phyloP scores from a whole-genome alignment of 64 coral and sea anemone species.

The Trachythela sp. region DNA sequence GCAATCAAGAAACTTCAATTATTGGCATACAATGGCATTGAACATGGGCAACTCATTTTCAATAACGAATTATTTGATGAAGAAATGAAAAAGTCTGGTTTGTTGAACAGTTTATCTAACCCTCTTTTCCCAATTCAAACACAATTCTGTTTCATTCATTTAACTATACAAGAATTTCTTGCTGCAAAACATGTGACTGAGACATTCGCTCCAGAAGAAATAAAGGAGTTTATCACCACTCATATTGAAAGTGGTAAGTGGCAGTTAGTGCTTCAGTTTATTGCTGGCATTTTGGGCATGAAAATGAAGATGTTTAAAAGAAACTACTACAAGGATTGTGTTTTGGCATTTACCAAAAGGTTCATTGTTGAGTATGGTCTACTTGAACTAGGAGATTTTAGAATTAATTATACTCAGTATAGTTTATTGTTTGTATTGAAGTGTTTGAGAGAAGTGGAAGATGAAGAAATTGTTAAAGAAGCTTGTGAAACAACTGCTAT shows the following conservation, averaged over 20 bases:
- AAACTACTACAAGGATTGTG: background rate
- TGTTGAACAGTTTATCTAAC: background rate
- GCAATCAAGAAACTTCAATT: background rate
- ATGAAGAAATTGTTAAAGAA: background rate
- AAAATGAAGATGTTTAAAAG: background rate
- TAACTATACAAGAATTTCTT: background rate
- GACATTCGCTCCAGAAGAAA: background rate
- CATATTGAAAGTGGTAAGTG: background rate
- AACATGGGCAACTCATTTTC: background rate
- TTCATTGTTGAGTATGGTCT: background rate
- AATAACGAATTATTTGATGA: background rate
- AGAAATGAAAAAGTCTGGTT: background rate
- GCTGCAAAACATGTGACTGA: background rate
- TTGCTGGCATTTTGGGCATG: background rate
- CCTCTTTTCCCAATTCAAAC: background rate
- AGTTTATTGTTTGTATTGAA: too few species aligned
- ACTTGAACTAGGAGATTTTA: too few species aligned
- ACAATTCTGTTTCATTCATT: background rate
- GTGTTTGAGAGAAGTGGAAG: background rate
- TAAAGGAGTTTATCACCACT: background rate
- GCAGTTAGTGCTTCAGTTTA: background rate
- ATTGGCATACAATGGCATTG: background rate
- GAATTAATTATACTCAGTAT: too few species aligned
- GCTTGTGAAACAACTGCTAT: background rate
- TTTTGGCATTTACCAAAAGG: background rate